Conservation (phyloP, 64 coral and sea anemone genomes). For the Pocillopora damicornis region DNA sequence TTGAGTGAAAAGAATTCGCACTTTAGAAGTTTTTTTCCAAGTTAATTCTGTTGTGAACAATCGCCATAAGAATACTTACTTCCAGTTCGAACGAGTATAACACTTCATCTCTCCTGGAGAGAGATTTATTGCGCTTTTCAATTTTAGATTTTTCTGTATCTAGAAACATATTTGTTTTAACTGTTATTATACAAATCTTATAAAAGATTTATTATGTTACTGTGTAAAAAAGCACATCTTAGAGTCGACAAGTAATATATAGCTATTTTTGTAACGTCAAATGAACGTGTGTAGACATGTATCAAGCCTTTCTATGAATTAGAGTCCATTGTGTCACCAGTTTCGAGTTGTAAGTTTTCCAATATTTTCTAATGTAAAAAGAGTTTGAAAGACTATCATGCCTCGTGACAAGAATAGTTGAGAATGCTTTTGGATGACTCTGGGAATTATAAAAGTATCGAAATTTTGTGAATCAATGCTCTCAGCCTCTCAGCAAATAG, state of each 20-base stretch:
- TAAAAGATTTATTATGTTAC: not conserved
- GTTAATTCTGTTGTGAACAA: not conserved
- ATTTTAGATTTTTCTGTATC: not conserved
- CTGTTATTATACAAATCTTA: too few species aligned
- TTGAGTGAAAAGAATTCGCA: not conserved
- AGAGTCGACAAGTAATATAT: not conserved
- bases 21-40: not conserved
- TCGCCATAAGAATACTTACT: not conserved
- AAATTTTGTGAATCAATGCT: not conserved
- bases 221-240: not conserved
- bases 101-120: not conserved
- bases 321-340: not conserved
- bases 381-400: not conserved
- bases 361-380: not conserved
- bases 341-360: not conserved
- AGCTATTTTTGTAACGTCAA: slow-evolving; percentile 1
- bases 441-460: too few species aligned
- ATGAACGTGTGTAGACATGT: not conserved
- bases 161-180: not conserved
- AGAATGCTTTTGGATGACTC: not conserved
- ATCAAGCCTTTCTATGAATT: not conserved
- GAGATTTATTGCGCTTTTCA: not conserved
- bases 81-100: not conserved
- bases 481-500: not conserved
- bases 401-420: not conserved